Evolutionary conservation across 2,888 invertebrate genomes (phyloP), one percentile per base, ranked within the genome.

Genomic region (Drosophila vallismaia): DNA sequence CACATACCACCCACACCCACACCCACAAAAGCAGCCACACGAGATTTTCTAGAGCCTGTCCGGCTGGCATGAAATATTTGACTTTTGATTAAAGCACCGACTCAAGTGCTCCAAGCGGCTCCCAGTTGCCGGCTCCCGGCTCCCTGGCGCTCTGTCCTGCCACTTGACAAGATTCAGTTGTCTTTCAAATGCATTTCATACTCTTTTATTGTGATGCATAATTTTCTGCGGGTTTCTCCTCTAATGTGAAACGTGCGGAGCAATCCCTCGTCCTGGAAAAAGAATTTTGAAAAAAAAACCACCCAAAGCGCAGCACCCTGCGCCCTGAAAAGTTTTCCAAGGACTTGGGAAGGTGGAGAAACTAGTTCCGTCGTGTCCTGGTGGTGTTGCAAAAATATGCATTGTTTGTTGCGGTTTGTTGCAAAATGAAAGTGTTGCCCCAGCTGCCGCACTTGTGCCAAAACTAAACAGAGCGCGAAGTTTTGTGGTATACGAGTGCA

Each of bases 81-180:
- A 85, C 84, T 85, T 85, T 85, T 85, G 84, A 85, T 88, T 85
- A 85, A 88, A 85, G 86, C 87, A 79, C 85, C 87, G 86, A 77
- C 88, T 86, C 88, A 88, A 86, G 86, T 86, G 84, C 72, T 82
- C 69, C 79, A 68, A 83, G 51, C 19, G 45, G 12, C 45, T 28
- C 19, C 28, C 10, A 10, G 36, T n/a, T 12, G n/a, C 36, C 36
- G 29, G 36, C 40, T n/a, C 9, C 19, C 26, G 49, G 49, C 59
- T 42, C 44, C 42, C 49, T 58, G 71, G 60, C 63, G 67, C 63
- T 72, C 72, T 78, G 60, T 70, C 75, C 66, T 79, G 83, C 71
- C 88, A 82, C 81, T 87, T 83, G 86, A 86, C 82, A 86, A 86
- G 82, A 87, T 87, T 83, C 82, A 83, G 88, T 87, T 83, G 88